phyloP scores from a whole-genome alignment of 1,140 invertebrate genomes.

The Tetramorium simillimum region DNA sequence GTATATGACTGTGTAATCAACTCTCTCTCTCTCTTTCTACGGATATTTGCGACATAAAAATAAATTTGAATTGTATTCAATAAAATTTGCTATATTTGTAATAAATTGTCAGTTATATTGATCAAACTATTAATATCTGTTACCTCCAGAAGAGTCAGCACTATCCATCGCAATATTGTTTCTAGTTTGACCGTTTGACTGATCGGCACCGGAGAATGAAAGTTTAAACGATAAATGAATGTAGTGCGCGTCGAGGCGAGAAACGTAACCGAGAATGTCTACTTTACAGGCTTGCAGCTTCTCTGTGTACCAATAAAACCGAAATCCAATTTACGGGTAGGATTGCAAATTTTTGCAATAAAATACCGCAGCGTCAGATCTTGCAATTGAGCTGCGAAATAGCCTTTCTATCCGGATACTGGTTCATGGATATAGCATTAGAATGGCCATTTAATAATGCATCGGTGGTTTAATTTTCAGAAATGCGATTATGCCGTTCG shows the following conservation, averaged over 20 bases:
- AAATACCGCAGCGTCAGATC: background rate
- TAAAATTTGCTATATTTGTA: no score
- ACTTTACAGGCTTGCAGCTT: background rate
- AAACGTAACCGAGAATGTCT: background rate
- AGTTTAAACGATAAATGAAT: slow-evolving; percentile 36
- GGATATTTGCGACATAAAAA: no score
- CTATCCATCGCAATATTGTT: background rate
- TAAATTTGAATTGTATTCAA: no score
- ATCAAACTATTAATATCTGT: no score
- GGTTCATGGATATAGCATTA: background rate
- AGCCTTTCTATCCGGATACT: background rate
- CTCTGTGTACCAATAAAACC: slow-evolving; percentile 16
- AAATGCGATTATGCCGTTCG: background rate
- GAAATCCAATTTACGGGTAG: slow-evolving; percentile 29
- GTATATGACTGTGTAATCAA: no score
- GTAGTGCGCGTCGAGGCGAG: slow-evolving; percentile 2
- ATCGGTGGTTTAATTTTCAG: background rate
- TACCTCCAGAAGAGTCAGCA: background rate
- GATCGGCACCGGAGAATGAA: background rate
- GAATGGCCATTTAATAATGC: background rate
- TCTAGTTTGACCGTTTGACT: background rate
- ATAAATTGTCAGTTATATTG: no score
- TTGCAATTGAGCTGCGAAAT: background rate
- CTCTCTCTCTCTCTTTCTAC: no score
- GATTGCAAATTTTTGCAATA: slow-evolving; percentile 30